Base-by-base conservation (phyloP, 1,140 invertebrate genomes). In the Leptopilina boulardi region DNA sequence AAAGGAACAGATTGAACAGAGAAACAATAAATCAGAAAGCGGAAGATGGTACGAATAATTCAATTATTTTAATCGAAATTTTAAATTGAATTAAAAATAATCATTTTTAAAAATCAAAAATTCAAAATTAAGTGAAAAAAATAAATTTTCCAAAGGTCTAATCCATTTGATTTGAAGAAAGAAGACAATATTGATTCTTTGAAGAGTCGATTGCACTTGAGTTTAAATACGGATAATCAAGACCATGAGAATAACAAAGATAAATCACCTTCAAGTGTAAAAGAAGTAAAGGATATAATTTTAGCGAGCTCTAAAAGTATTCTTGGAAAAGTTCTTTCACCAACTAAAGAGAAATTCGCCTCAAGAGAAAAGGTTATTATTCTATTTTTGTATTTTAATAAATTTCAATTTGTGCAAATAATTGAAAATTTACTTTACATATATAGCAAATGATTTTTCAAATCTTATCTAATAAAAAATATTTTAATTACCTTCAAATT, bases 321-420 rank as follows among this genome's bases (percentile, higher is more conserved):
- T 78, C 89, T 96, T 73, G 95, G 94, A 26, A 96, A 96, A 91
- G 95, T 96, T 82, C 90, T 96, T 8, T 96, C 95, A 0, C 95
- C 95, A 0, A 93, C 94, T 0, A 94, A 94, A 89, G 94, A 95
- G 84, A 95, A 95, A 87, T 92, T 89, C 75, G 77, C 80, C 15
- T 78, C 83, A 0, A 88, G 88, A 76, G 90, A 91, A 81, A 91
- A 91, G 86, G 90, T 90, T 78, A 81, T 66, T 75, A 73, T 47
- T 5, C 26, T 30, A 77, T 47, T 77, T 66, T 70, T 15, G 30
- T 34, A 73, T 66, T 44, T 44, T 59, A 15, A 44, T 74, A 70
- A 56, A 73, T 10, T 34, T 66, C 41, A 34, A 9, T 9, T 34
- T n/a, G 13, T 47, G 54, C 71, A 11, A n/a, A n/a, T n/a, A n/a